phyloP scores from a whole-genome alignment of 2,797 vertebrate species.

The Channallabes apus region DNA sequence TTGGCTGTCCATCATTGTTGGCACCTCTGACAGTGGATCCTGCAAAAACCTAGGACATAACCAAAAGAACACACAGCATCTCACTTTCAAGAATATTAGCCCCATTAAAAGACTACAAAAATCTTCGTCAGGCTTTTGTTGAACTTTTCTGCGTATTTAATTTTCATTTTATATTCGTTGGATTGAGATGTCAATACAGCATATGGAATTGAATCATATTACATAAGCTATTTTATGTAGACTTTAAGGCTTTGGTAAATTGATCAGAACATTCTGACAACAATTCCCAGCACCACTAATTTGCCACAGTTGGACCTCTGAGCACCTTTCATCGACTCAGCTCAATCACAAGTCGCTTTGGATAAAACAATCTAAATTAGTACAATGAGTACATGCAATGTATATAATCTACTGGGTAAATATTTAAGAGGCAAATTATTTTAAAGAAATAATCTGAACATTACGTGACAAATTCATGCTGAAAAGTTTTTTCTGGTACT shows the following conservation, averaged over 20 bases:
- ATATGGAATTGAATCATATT: background rate
- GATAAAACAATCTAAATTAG: background rate
- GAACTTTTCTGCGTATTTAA: background rate
- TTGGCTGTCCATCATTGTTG: background rate
- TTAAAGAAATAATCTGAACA: background rate
- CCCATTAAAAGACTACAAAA: background rate
- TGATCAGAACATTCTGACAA: background rate
- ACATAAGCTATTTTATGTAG: background rate
- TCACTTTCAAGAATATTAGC: background rate
- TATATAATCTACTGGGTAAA: background rate
- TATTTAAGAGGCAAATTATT: background rate
- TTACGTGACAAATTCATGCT: background rate
- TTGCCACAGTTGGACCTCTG: background rate
- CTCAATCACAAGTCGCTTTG: background rate
- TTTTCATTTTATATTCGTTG: background rate
- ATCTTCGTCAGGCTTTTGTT: background rate
- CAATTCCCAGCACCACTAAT: background rate
- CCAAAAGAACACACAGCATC: background rate
- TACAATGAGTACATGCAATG: background rate
- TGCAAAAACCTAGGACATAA: background rate
- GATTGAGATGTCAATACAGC: background rate
- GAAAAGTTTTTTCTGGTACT: background rate
- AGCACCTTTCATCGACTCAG: background rate
- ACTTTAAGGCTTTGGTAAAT: background rate
- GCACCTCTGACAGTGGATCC: background rate